Percentiles rank a stretch among this genome's conserved stretches.
phyloP scores from a whole-genome alignment of 2,113 vertebrate genomes.

The Albula goreensis region DNA sequence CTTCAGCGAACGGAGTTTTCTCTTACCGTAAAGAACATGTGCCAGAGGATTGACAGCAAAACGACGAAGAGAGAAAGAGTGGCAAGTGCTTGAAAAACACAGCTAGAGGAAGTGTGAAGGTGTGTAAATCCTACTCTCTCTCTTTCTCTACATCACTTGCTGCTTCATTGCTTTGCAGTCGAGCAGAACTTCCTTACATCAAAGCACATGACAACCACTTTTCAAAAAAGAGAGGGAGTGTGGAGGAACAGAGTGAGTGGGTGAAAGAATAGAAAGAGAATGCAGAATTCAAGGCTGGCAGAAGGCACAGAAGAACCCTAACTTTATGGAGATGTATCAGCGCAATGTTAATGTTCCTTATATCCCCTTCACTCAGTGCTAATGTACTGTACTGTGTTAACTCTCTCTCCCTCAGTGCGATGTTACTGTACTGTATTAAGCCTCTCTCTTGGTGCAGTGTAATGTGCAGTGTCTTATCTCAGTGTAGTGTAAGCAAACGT shows the following conservation, averaged over 20 bases:
- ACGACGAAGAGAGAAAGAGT: not conserved
- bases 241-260: slow-evolving; percentile 37
- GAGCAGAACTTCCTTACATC: slow-evolving; percentile 72
- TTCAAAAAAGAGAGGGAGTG: slow-evolving; percentile 31
- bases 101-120: slow-evolving; percentile 65
- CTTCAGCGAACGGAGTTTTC: not conserved
- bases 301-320: not conserved
- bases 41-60: not conserved
- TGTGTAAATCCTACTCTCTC: slow-evolving; percentile 47
- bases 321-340: not conserved
- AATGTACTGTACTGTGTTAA: not conserved
- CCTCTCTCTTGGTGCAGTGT: slow-evolving; percentile 1
- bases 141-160: slow-evolving; percentile 45
- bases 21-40: slow-evolving; percentile 6
- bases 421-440: not conserved
- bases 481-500: not conserved
- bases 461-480: not conserved
- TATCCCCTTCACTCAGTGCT: not conserved
- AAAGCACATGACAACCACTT: slow-evolving; percentile 51
- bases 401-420: not conserved
- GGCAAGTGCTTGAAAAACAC: slow-evolving; percentile 46
- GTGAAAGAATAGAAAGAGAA: not conserved
- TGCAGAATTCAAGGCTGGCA: not conserved
- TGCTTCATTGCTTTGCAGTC: slow-evolving; percentile 54
- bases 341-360: not conserved